Conservation (phyloP, 2,797 vertebrate genomes). For the Pseudopleuronectes americanus region DNA sequence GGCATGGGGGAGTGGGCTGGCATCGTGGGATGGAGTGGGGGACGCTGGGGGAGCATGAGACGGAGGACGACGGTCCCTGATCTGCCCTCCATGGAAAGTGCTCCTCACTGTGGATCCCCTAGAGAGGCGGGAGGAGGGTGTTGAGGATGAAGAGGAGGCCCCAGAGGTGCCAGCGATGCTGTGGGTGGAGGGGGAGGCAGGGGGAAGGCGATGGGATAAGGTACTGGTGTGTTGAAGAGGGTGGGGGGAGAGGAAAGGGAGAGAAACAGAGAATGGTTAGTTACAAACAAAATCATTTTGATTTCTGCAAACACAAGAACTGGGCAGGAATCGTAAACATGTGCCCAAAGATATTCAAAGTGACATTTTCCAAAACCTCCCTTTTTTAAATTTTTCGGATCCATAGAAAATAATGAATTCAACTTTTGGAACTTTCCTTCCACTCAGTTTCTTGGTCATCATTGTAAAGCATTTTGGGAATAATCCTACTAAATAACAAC, state of each 20-base stretch:
- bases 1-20: slow-evolving; percentile 83
- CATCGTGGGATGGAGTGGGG: slow-evolving; percentile 88
- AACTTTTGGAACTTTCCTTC: too few relatives aligned
- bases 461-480: too few relatives aligned
- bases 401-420: too few relatives aligned
- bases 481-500: too few relatives aligned
- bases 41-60: slow-evolving; percentile 89
- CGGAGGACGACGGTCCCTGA: slow-evolving; percentile 87
- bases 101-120: slow-evolving; percentile 92
- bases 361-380: too few relatives aligned
- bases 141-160: slow-evolving; percentile 77
- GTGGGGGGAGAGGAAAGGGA: neutral
- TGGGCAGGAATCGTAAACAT: too few relatives aligned
- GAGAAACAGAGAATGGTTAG: neutral
- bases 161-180: slow-evolving; percentile 88
- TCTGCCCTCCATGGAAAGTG: slow-evolving; percentile 94
- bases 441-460: too few relatives aligned
- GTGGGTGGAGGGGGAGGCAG: slow-evolving; percentile 91
- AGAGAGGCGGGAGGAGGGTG: slow-evolving; percentile 87
- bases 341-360: too few relatives aligned
- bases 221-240: slow-evolving; percentile 72
- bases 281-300: neutral
- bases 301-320: neutral
- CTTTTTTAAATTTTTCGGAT: too few relatives aligned
- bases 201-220: slow-evolving; percentile 86